Evolutionary conservation across 2,888 invertebrate genomes (phyloP), one percentile per base, ranked within the genome.

Genomic region (Onthophagus sagittarius): DNA sequence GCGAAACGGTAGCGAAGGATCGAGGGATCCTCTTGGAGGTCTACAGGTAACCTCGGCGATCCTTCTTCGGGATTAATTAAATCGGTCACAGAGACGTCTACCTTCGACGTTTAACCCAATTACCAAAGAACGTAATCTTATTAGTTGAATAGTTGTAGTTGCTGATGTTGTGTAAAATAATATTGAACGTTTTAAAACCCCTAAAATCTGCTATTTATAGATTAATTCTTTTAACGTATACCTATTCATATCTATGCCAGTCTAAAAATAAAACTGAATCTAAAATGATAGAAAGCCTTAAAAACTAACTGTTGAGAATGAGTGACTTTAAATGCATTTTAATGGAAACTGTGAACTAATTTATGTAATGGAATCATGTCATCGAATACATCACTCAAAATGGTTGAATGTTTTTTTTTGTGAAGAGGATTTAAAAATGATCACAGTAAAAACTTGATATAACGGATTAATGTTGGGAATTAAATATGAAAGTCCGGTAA

Each of bases 1-100:
- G 77, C 77, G 75, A 77, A 77, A 77, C 77, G 75, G 77, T 77
- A 77, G 77, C 75, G 75, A 74, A 72, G 75, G 74, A 53, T 53
- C 39, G 39, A 53, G 11, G 39, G 39, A 53, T 53, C 39, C 39
- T 9, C 39, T 23, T 23, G 39, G 39, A 53, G 39, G 39, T 53
- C 39, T 7, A 23, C 23, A 53, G 39, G 39, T 53, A 53, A 53
- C 39, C 39, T 53, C 39, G 39, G 39, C 39, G 39, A 53, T 53
- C 39, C 39, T 53, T 53, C 39, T 11, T 53, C 39, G 11, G 39
- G 39, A 53, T 53, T 53, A 53, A 53, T 53, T 53, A 53, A 53
- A 53, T 53, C 39, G 39, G 39, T 53, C 39, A 53, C 9, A 7
- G 39, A 53, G 39, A 53, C 39, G 39, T 53, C 39, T 53, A 53